These are phyloP conservation scores for Macrochelys suwanniensis DNA, from an alignment of 2,797 vertebrate genomes.

Conservation along the genomic window DNA sequence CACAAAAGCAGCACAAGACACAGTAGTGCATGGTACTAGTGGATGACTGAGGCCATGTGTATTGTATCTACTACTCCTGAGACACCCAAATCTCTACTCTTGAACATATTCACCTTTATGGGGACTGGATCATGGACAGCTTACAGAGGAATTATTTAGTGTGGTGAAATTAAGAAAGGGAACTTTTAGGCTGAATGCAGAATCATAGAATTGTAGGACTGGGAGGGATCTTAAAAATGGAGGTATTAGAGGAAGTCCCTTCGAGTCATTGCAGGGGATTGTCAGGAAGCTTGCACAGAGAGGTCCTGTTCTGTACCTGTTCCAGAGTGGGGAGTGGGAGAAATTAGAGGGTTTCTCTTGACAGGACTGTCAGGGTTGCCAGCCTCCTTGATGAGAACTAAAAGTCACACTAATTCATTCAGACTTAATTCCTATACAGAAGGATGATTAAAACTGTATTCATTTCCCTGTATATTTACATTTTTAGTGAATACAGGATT, in stretches of 20 bases:
- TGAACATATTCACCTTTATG: too few relatives aligned
- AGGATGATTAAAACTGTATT: neutral
- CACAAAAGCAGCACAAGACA: too few relatives aligned
- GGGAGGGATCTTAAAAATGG: neutral
- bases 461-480: neutral
- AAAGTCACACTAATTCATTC: neutral
- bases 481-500: neutral
- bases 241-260: neutral
- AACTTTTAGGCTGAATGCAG: too few relatives aligned
- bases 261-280: neutral
- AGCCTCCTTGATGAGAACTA: neutral
- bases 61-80: too few relatives aligned
- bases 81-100: too few relatives aligned
- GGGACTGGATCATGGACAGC: too few relatives aligned
- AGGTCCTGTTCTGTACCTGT: neutral
- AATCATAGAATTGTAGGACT: too few relatives aligned
- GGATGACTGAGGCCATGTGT: too few relatives aligned
- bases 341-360: slow-evolving; percentile 33
- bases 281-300: neutral
- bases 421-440: slow-evolving; percentile 23
- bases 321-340: neutral
- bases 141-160: too few relatives aligned
- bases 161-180: too few relatives aligned
- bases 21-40: too few relatives aligned
- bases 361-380: slow-evolving; percentile 20